phyloP scores from a whole-genome alignment of 1,140 invertebrate species.

The Formica exsecta region DNA sequence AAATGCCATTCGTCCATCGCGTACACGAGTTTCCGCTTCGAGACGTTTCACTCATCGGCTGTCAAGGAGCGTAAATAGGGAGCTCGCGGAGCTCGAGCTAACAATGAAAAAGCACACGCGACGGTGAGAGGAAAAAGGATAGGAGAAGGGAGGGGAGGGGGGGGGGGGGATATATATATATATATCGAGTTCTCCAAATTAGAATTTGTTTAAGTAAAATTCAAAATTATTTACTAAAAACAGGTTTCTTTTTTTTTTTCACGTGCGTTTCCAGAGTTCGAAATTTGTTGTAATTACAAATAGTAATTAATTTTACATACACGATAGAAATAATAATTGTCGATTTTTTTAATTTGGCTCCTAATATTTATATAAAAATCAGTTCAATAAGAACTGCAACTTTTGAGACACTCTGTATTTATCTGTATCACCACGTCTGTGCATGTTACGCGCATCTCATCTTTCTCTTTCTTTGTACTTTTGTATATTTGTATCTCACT shows the following conservation, averaged over 20 bases:
- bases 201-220: background rate
- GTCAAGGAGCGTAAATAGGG: constrained; percentile 45
- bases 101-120: constrained; percentile 66
- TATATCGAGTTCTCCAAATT: background rate
- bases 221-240: background rate
- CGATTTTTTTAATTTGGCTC: background rate
- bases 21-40: constrained; percentile 5
- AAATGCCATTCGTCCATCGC: background rate
- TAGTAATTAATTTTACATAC: background rate
- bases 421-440: background rate
- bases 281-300: background rate
- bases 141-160: too few species aligned
- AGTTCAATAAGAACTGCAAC: background rate
- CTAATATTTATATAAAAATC: background rate
- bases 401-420: constrained; percentile 13
- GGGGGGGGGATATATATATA: too few species aligned
- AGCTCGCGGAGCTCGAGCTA: constrained; percentile 41
- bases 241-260: background rate
- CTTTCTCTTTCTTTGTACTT: background rate
- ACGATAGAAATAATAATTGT: background rate
- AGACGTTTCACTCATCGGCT: background rate
- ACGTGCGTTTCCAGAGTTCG: background rate
- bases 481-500: background rate
- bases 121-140: constrained; percentile 39
- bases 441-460: too few species aligned